Percentiles rank a stretch among this genome's conserved stretches.
Evolutionary conservation across 2,888 invertebrate species (phyloP).

Genomic region (Malachius bipustulatus): DNA sequence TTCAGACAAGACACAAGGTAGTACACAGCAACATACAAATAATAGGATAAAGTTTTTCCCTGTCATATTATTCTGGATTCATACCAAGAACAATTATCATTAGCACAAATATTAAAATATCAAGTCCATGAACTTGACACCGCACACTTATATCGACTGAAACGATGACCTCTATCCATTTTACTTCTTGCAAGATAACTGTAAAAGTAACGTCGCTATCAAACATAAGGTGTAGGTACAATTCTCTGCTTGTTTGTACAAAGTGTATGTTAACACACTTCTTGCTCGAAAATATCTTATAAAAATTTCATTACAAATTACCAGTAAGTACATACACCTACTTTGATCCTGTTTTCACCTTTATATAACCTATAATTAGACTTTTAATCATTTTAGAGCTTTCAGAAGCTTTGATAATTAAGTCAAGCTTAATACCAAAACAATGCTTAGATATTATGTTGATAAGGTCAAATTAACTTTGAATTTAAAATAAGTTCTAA

Average conservation of each 20-base stretch:
- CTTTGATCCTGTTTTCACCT: too few species aligned
- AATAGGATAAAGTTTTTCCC: constrained; percentile 1
- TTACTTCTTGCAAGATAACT: neutral
- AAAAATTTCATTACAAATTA: too few species aligned
- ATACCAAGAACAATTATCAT: too few species aligned
- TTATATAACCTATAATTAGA: too few species aligned
- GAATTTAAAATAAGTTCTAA: too few species aligned
- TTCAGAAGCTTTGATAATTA: too few species aligned
- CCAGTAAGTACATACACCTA: too few species aligned
- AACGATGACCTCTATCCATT: neutral
- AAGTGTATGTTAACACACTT: neutral
- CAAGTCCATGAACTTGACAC: neutral
- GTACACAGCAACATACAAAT: constrained; percentile 11
- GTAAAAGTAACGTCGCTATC: neutral
- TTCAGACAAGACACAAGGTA: constrained; percentile 28
- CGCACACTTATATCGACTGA: neutral
- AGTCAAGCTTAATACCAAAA: too few species aligned
- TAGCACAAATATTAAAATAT: neutral
- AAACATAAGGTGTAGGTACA: neutral
- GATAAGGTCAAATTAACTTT: too few species aligned
- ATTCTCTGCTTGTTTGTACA: constrained; percentile 1
- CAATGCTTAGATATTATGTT: too few species aligned
- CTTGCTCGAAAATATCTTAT: neutral
- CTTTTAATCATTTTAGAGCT: too few species aligned
- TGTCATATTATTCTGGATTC: too few species aligned